Base-by-base conservation (phyloP, 1,140 invertebrate genomes). In the Drosophila neocordata region DNA sequence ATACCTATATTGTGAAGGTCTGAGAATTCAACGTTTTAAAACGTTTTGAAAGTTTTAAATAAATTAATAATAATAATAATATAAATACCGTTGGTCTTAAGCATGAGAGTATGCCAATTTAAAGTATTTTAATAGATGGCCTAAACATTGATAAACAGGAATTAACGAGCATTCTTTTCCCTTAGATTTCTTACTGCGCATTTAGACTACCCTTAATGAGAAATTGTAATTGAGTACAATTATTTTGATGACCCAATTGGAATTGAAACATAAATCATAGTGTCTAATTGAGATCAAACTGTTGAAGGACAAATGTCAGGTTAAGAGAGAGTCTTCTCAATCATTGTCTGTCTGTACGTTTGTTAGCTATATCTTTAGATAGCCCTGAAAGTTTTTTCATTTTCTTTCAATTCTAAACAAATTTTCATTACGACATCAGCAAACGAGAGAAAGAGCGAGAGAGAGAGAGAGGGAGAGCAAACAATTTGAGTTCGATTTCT, bases 341-440 rank as follows among this genome's bases (percentile, higher is more conserved):
- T 20, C 37, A 38, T 38, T 38, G 68, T 64, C 41, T 55, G 71
- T 64, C 58, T 60, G 62, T 74, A 56, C 41, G 78, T 79, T 69
- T 76, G 51, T 60, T 48, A 63, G 53, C 55, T 66, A 69, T 79
- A 69, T 84, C 73, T 84, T 63, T 71, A 66, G 78, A 71, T 85
- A 78, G 84, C 82, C 82, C 82, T 85, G 82, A 85, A 82, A 60
- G 65, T 74, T 55, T 73, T 68, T 65, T 24, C n/a, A n/a, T 24
- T 24, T 79, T 85, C 73, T 69, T 85, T 66, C 70, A 81, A 87
- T 75, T 75, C 74, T 75, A 87, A 85, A 87, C 82, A 87, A 81
- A 69, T 74, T 85, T 75, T 66, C 56, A 87, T 85, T 85, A 88
- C 82, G 82, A 87, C 82, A 85, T 68, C 73, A 69, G 31, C 65